phyloP scores from a whole-genome alignment of 2,888 invertebrate genomes.

The Escarpia spicata region DNA sequence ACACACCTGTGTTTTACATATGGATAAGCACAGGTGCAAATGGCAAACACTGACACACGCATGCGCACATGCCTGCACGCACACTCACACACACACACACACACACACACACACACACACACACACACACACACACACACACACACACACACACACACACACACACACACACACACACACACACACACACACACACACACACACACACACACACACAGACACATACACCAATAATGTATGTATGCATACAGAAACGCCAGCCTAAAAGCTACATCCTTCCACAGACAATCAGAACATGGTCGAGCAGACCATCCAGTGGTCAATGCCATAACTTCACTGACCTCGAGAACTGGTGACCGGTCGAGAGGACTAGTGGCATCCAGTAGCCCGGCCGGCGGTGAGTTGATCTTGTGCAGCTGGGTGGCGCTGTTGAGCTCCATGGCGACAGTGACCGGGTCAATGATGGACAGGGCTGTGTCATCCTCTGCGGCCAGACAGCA shows the following conservation, averaged over 20 bases:
- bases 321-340: constrained; percentile 34
- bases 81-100: no score
- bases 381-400: constrained; percentile 47
- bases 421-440: constrained; percentile 60
- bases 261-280: not conserved
- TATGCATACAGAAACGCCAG: not conserved
- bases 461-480: constrained; percentile 91
- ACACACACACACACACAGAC: no score
- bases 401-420: constrained; percentile 47
- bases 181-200: no score
- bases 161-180: no score
- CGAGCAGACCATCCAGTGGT: not conserved
- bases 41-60: no score
- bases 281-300: not conserved
- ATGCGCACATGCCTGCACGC: no score
- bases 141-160: no score
- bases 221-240: no score
- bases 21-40: no score
- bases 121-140: no score
- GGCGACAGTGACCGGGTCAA: constrained; percentile 76
- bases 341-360: constrained; percentile 59
- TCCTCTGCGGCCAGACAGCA: constrained; percentile 90
- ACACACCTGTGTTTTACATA: no score
- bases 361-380: constrained; percentile 53
- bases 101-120: no score